Conservation (phyloP, 2,888 invertebrate species). For the Dilophus febrilis region DNA sequence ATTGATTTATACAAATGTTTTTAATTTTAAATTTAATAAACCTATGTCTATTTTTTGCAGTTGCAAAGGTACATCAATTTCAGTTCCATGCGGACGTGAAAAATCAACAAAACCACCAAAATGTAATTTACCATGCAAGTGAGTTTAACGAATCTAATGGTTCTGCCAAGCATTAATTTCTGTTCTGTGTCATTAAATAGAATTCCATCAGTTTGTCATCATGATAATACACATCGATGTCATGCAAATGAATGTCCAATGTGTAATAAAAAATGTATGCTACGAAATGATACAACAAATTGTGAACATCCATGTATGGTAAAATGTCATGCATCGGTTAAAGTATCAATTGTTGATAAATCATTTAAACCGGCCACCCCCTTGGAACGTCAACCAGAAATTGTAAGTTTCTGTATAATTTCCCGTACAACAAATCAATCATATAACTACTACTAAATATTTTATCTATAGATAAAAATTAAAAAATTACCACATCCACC, state of each 20-base stretch:
- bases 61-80: conserved; percentile 61
- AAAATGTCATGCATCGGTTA: conserved; percentile 59
- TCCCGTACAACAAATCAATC: too few relatives aligned
- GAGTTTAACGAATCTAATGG: too few relatives aligned
- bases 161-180: too few relatives aligned
- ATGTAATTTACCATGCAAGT: conserved; percentile 57
- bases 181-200: conserved; percentile 21
- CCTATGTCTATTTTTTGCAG: conserved; percentile 38
- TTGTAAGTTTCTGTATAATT: conserved; percentile 16
- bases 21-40: not conserved
- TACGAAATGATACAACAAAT: conserved; percentile 24
- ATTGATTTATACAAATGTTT: conserved; percentile 19
- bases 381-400: conserved; percentile 41
- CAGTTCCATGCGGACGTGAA: conserved; percentile 75
- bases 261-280: conserved; percentile 58
- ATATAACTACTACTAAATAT: too few relatives aligned
- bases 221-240: conserved; percentile 61
- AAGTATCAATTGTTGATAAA: conserved; percentile 38
- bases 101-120: conserved; percentile 59
- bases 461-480: conserved; percentile 28
- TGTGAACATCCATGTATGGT: conserved; percentile 37
- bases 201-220: conserved; percentile 70
- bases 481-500: conserved; percentile 49
- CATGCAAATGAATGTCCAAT: conserved; percentile 73
- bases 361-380: conserved; percentile 44